These are phyloP conservation scores for Streptopelia turtur DNA, from an alignment of 2,797 vertebrate genomes.

Conservation along the genomic window DNA sequence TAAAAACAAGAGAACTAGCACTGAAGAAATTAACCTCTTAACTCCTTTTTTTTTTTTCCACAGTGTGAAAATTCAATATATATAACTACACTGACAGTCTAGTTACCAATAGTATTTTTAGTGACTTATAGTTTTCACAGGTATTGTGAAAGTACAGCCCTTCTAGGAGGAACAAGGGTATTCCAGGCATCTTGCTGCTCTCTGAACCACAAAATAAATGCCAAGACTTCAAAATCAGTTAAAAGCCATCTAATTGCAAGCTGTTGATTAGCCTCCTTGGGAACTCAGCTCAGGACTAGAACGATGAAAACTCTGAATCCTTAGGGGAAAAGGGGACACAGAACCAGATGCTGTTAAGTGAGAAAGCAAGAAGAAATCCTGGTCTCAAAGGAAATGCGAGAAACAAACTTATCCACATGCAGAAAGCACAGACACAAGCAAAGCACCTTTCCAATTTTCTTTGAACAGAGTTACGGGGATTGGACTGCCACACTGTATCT, in stretches of 20 bases:
- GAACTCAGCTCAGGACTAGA: not conserved
- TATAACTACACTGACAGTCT: not conserved
- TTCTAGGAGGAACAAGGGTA: not conserved
- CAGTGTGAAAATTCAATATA: not conserved
- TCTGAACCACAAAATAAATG: not conserved
- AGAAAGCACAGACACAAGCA: not conserved
- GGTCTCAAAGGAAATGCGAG: not conserved
- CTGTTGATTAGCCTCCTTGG: not conserved
- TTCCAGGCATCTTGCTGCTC: not conserved
- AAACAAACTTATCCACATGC: not conserved
- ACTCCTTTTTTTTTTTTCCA: too few relatives aligned
- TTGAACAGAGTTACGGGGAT: not conserved
- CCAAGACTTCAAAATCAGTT: not conserved
- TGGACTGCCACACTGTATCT: rapidly evolving
- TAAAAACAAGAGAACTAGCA: not conserved
- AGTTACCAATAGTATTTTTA: not conserved
- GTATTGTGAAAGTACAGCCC: not conserved
- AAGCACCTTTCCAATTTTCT: not conserved
- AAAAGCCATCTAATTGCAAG: not conserved
- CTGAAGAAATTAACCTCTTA: not conserved
- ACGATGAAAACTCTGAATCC: not conserved
- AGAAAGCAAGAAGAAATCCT: not conserved
- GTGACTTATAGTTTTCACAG: not conserved
- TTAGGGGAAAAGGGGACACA: not conserved
- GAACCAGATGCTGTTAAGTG: not conserved